A percentile compares a stretch with the other conserved stretches of the same genome.
These are phyloP conservation scores for Corticium candelabrum DNA, from an alignment of 37 sponge, comb jelly and placozoan species.

Conservation along the genomic window DNA sequence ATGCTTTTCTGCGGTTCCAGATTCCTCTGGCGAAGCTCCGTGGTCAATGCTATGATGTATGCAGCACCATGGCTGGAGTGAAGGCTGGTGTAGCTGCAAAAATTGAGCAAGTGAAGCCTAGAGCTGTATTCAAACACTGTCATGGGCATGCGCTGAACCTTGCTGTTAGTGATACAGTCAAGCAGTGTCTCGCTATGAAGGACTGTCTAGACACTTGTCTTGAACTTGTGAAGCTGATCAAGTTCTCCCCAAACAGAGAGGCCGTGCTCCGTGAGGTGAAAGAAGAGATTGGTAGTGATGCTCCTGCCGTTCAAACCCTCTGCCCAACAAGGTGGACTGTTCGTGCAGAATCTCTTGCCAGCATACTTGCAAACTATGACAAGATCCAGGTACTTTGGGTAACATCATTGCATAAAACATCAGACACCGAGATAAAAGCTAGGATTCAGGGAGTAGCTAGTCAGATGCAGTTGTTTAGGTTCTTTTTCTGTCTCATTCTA, in stretches of 20 bases:
- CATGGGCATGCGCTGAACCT: conserved; percentile 47
- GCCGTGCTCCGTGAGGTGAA: conserved; percentile 42
- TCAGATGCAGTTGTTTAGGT: conserved; percentile 25
- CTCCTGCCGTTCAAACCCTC: conserved; percentile 35
- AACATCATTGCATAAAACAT: conserved; percentile 21
- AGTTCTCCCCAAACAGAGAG: conserved; percentile 37
- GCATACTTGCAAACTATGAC: conserved; percentile 45
- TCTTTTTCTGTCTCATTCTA: conserved; percentile 38
- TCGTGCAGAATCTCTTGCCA: conserved; percentile 39
- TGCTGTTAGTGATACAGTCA: conserved; percentile 9
- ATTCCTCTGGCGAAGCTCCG: conserved; percentile 34
- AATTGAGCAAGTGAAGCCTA: conserved; percentile 20
- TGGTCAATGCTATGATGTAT: conserved; percentile 55
- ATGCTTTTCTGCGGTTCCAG: conserved; percentile 32
- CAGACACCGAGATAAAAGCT: conserved; percentile 57
- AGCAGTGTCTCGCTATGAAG: conserved; percentile 30
- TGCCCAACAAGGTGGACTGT: conserved; percentile 70
- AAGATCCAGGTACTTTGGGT: conserved; percentile 44
- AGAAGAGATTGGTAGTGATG: conserved; percentile 44
- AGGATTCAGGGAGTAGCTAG: conserved; percentile 39
- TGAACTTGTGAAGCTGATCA: conserved; percentile 43
- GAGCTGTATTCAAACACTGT: conserved; percentile 47
- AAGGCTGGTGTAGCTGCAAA: conserved; percentile 30
- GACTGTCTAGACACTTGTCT: conserved; percentile 44
- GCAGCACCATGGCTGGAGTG: conserved; percentile 25